Base-by-base conservation (phyloP, 2,888 invertebrate species). In the Hirtodrosophila cameraria region DNA sequence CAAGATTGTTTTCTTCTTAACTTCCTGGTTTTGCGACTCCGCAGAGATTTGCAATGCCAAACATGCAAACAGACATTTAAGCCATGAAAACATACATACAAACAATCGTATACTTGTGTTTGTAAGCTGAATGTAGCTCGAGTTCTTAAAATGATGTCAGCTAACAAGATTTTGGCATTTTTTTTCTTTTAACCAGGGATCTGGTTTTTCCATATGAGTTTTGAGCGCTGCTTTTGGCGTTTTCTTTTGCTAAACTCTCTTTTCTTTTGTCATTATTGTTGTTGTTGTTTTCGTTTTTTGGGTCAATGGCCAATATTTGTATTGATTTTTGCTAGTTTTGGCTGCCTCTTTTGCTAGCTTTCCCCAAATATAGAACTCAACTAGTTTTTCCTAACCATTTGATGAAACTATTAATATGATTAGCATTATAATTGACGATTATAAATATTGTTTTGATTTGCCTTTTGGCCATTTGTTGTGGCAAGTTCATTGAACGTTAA, bases 1-100 rank as follows among this genome's bases (percentile, higher is more conserved):
- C 27, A 43, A 36, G 31, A 42, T 39, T 20, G 45, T 27, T 55
- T 38, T 42, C 54, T 57, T n/a, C 8, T 38, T 53, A 25, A 42
- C 63, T 86, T 83, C 81, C 84, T 86, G 86, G 80, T 66, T 73
- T 27, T n/a, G 39, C 20, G 27, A 30, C 55, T 61, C 54, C 57
- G 16, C 61, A 39, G 84, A 75, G 83, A 83, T 79, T 79, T 71
- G 65, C 80, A 61, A 74, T 78, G 79, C 59, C 64, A 60, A 77
- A 79, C 62, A 75, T 69, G 75, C 86, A 79, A 65, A 61, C 31
- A 33, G 84, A 66, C 84, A 79, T 86, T 84, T 83, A n/a, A n/a
- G n/a, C 52, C 86, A 75, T 63, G 62, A 66, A 74, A 53, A 66
- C 48, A 57, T 55, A 66, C 48, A 57, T 62, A 23, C 45, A 57